phyloP scores from a whole-genome alignment of 2,888 invertebrate genomes.

The Nomada lathburiana region DNA sequence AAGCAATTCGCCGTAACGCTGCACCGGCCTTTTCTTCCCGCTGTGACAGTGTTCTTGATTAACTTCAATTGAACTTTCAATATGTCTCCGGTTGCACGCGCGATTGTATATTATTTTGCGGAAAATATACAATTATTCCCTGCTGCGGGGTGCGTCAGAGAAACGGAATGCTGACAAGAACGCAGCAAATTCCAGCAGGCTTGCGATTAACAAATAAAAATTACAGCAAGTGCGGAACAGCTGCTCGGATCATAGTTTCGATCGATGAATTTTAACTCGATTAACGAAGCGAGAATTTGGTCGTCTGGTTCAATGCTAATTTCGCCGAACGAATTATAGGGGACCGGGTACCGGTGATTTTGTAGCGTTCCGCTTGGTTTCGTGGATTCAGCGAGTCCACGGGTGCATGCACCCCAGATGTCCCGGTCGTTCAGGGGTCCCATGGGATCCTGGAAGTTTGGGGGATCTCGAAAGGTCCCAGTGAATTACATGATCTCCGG shows the following conservation, averaged over 20 bases:
- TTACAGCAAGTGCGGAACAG: no score
- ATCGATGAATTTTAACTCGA: no score
- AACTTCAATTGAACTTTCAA: constrained; percentile 20
- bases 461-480: neutral
- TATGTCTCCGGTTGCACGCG: neutral
- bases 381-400: neutral
- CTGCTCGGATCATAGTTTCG: no score
- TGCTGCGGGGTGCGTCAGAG: no score
- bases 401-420: constrained; percentile 20
- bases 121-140: neutral
- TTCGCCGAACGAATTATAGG: neutral
- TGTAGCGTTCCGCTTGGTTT: constrained; percentile 1
- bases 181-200: no score
- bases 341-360: neutral
- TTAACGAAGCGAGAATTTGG: no score
- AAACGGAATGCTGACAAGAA: no score
- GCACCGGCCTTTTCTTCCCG: constrained; percentile 44
- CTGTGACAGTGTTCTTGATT: constrained; percentile 29
- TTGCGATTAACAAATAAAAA: no score
- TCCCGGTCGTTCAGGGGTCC: neutral
- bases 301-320: no score
- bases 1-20: constrained; percentile 61
- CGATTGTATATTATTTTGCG: neutral
- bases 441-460: neutral
- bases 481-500: constrained; percentile 4